Percentiles rank a stretch among this genome's conserved stretches.
phyloP scores from a whole-genome alignment of 2,113 vertebrate species.

The Melanerpes formicivorus region DNA sequence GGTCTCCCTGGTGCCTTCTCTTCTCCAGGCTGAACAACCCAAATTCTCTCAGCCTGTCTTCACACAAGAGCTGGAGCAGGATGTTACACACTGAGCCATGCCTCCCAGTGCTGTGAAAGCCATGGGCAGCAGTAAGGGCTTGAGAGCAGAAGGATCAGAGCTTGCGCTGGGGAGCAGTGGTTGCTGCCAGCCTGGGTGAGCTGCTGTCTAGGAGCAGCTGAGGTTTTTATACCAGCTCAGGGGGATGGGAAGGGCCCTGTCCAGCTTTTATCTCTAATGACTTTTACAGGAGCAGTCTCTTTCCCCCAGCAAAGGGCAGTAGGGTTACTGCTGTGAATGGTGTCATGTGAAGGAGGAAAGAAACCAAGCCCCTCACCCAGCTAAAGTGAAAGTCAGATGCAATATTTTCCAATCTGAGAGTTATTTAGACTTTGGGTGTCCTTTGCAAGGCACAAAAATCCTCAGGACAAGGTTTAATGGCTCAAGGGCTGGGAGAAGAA shows the following conservation, averaged over 20 bases:
- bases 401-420: conserved; percentile 17
- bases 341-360: not conserved
- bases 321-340: not conserved
- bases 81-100: not conserved
- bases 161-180: not conserved
- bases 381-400: not conserved
- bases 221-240: not conserved
- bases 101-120: not conserved
- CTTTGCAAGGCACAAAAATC: conserved; percentile 20
- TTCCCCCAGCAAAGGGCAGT: not conserved
- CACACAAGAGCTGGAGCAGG: not conserved
- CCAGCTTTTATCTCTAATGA: not conserved
- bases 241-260: not conserved
- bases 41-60: too few relatives aligned
- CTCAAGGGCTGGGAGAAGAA: conserved; percentile 24
- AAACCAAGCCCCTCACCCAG: too few relatives aligned
- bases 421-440: conserved; percentile 60
- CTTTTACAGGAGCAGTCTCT: not conserved
- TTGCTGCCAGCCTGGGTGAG: not conserved
- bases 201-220: not conserved
- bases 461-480: conserved; percentile 37
- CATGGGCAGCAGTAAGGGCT: not conserved
- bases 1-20: too few relatives aligned
- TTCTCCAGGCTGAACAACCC: too few relatives aligned
- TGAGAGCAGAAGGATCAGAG: not conserved